phyloP scores from a whole-genome alignment of 2,888 invertebrate genomes.

The Drosophila flavopinicola region DNA sequence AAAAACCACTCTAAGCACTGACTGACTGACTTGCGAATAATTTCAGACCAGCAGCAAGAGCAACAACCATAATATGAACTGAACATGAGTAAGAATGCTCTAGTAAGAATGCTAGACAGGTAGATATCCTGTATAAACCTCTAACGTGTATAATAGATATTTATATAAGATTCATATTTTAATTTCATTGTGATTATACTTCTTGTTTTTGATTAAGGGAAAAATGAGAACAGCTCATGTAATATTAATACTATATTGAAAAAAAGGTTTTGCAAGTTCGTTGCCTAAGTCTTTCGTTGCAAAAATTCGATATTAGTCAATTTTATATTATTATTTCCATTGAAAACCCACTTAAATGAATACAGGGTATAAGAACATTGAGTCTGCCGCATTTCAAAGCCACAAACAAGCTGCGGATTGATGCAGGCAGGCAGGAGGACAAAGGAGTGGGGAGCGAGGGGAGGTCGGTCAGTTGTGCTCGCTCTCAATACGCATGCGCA shows the following conservation, averaged over 20 bases:
- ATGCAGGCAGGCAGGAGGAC: neutral
- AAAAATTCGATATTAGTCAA: too few species aligned
- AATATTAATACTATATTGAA: too few species aligned
- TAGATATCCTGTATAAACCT: neutral
- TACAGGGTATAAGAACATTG: neutral
- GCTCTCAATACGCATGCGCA: slow-evolving; percentile 71
- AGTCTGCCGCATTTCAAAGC: slow-evolving; percentile 19
- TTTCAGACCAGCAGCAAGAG: slow-evolving; percentile 47
- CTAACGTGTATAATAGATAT: too few species aligned
- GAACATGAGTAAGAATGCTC: neutral
- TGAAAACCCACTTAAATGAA: neutral
- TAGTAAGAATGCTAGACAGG: neutral
- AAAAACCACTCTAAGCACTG: slow-evolving; percentile 6
- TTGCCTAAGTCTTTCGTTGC: slow-evolving; percentile 57
- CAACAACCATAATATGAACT: slow-evolving; percentile 10
- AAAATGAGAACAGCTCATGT: too few species aligned
- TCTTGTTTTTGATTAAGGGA: too few species aligned
- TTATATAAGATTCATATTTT: too few species aligned
- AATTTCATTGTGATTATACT: too few species aligned
- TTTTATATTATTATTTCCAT: neutral
- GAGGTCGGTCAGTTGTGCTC: slow-evolving; percentile 13
- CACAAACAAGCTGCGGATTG: slow-evolving; percentile 50
- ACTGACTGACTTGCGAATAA: slow-evolving; percentile 56
- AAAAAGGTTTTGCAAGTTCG: slow-evolving; percentile 42
- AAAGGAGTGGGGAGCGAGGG: neutral